Conservation (phyloP, 2,797 vertebrate genomes). For the Trematomus bernacchii region DNA sequence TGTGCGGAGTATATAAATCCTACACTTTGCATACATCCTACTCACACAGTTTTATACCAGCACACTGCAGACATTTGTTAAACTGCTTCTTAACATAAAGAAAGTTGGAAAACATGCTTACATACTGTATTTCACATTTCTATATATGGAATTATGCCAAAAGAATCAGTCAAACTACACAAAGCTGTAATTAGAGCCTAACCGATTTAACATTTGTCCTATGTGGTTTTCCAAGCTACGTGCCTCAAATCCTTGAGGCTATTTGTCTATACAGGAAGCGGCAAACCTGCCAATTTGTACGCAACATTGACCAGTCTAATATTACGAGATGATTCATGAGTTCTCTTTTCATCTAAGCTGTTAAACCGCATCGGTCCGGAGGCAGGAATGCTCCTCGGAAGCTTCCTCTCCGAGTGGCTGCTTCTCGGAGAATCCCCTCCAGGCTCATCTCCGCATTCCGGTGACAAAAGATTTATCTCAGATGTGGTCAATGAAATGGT, state of each 20-base stretch:
- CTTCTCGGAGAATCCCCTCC: constrained; percentile 53
- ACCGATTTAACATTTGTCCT: not conserved
- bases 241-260: not conserved
- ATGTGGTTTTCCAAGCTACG: not conserved
- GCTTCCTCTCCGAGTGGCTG: constrained; percentile 47
- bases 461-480: constrained; percentile 75
- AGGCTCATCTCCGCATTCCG: constrained; percentile 34
- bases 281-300: constrained; percentile 9
- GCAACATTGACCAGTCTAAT: constrained; percentile 9
- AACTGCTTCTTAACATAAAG: not conserved
- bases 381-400: constrained; percentile 38
- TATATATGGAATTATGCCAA: not conserved
- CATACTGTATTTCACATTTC: not conserved
- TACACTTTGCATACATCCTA: not conserved
- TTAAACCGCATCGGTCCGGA: constrained; percentile 28
- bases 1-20: not conserved
- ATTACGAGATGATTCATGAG: constrained; percentile 42
- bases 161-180: not conserved
- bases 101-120: not conserved
- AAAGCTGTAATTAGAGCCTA: constrained; percentile 1
- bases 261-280: not conserved
- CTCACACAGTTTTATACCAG: not conserved
- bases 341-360: constrained; percentile 18
- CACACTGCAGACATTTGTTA: not conserved
- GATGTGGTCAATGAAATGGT: constrained; percentile 70